phyloP scores from a whole-genome alignment of 2,113 vertebrate genomes.

The Loxodonta africana region DNA sequence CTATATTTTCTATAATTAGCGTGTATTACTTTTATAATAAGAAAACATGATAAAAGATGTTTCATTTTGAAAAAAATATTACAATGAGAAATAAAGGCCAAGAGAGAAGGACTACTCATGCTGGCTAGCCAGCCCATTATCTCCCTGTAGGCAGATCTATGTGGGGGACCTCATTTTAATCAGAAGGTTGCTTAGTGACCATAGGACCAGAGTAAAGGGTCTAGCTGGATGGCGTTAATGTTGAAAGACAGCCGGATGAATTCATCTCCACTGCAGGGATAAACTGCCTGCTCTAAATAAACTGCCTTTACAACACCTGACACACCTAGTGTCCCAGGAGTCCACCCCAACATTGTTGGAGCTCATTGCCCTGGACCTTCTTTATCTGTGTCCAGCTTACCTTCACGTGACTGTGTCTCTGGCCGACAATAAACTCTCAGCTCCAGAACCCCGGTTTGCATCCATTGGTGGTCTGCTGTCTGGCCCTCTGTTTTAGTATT shows the following conservation, averaged over 20 bases:
- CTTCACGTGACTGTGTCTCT: neutral
- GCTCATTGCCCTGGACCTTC: neutral
- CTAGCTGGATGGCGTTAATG: conserved; percentile 10
- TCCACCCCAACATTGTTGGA: neutral
- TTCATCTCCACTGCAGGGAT: neutral
- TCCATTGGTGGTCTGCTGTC: neutral
- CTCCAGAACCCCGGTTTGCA: neutral
- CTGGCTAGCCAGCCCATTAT: neutral
- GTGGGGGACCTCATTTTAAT: conserved; percentile 22
- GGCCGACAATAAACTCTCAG: neutral
- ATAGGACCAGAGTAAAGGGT: neutral
- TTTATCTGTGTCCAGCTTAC: neutral
- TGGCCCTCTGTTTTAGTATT: neutral
- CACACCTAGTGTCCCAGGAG: neutral
- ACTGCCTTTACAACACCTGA: neutral
- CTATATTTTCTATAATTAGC: conserved; percentile 49
- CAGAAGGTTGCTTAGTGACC: conserved; percentile 66
- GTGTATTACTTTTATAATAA: conserved; percentile 54
- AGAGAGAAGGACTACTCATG: neutral
- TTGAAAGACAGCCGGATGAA: neutral
- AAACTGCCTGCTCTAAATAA: neutral
- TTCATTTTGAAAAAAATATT: neutral
- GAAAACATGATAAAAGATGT: conserved; percentile 39
- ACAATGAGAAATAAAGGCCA: conserved; percentile 6
- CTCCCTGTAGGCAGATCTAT: neutral